These are phyloP conservation scores for Drosophila neutralis DNA, from an alignment of 2,888 invertebrate species.

Conservation along the genomic window DNA sequence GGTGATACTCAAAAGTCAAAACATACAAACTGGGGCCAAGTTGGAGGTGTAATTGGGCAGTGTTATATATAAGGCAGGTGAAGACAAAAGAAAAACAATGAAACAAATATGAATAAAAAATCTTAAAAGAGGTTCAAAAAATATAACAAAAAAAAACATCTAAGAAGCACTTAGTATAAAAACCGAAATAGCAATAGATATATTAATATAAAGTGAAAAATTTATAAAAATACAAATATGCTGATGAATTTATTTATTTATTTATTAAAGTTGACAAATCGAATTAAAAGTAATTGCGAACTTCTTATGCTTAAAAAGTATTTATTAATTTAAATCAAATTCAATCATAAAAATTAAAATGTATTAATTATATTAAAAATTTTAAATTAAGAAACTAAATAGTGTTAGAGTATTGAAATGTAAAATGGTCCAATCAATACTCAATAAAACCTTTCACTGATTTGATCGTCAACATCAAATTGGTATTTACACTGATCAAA, in stretches of 20 bases:
- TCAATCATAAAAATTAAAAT: not conserved
- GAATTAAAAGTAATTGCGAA: not conserved
- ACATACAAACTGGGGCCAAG: conserved; percentile 2
- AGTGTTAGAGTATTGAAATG: too few species aligned
- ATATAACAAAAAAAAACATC: not conserved
- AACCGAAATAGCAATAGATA: not conserved
- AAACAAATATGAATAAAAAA: conserved; percentile 19
- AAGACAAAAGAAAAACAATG: conserved; percentile 20
- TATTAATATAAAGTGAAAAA: not conserved
- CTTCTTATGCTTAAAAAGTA: rapidly evolving
- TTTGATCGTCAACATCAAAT: not conserved
- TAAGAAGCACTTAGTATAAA: not conserved
- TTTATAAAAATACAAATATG: not conserved
- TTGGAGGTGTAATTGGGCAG: not conserved
- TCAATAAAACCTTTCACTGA: too few species aligned
- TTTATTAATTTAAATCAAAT: not conserved
- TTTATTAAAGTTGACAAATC: not conserved
- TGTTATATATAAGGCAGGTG: not conserved
- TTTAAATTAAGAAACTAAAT: not conserved
- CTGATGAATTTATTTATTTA: not conserved
- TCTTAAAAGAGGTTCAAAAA: conserved; percentile 4
- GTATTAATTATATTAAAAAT: not conserved
- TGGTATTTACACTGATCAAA: not conserved
- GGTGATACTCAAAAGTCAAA: conserved; percentile 25
- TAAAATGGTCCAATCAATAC: too few species aligned